A percentile compares a stretch with the other conserved stretches of the same genome.
Conservation (phyloP, 2,797 vertebrate species). For the Tenualosa thibaudeaui region DNA sequence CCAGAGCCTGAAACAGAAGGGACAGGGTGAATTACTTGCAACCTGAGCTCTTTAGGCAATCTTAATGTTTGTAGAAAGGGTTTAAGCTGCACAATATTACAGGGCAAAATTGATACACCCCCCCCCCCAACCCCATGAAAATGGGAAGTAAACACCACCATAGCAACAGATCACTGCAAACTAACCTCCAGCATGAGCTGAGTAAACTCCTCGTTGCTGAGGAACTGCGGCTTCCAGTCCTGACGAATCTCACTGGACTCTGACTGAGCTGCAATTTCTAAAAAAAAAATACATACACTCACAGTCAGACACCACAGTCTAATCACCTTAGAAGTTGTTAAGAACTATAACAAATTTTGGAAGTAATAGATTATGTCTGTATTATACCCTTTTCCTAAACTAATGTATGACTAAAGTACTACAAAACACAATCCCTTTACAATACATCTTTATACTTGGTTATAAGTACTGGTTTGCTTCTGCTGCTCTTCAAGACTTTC, state of each 20-base stretch:
- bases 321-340: neutral
- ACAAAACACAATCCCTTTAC: no score
- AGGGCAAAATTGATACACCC: neutral
- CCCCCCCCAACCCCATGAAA: neutral
- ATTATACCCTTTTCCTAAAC: neutral
- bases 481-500: neutral
- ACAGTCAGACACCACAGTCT: constrained; percentile 8
- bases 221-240: constrained; percentile 97
- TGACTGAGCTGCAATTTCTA: constrained; percentile 94
- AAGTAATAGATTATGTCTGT: neutral
- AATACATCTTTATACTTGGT: no score
- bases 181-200: constrained; percentile 98
- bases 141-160: neutral
- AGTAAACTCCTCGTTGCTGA: constrained; percentile 98
- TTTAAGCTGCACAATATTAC: neutral
- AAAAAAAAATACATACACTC: constrained; percentile 30
- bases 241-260: constrained; percentile 97
- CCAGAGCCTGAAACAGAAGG: constrained; percentile 81
- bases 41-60: neutral
- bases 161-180: constrained; percentile 35
- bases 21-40: constrained; percentile 1
- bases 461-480: neutral
- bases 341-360: neutral
- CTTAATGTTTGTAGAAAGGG: neutral
- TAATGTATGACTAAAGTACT: no score